Percentiles rank a stretch among this genome's conserved stretches.
Conservation (phyloP, 1,140 invertebrate species). For the Potamilus streckersoni region DNA sequence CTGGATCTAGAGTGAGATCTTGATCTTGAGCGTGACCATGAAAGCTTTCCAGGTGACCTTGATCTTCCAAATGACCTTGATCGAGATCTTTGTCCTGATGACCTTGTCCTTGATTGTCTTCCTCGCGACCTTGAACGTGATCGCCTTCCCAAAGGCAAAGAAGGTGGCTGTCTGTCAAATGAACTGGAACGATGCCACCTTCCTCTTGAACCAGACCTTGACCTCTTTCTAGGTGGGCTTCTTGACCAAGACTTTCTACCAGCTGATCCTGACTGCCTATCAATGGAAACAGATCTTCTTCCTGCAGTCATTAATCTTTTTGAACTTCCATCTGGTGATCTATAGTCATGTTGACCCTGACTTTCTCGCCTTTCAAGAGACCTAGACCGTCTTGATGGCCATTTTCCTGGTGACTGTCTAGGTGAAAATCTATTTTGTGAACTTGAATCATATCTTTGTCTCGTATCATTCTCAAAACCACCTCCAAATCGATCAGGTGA, state of each 20-base stretch:
- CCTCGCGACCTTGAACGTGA: constrained; percentile 12
- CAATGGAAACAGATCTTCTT: neutral
- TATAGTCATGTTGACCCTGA: neutral
- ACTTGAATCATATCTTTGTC: too few relatives aligned
- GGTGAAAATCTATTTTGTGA: too few relatives aligned
- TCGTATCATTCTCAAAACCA: too few relatives aligned
- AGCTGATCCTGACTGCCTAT: too few relatives aligned
- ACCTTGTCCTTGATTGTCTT: neutral
- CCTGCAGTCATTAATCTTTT: constrained; percentile 16
- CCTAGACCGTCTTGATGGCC: neutral
- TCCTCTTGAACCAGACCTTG: constrained; percentile 1
- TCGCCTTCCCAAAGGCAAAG: neutral
- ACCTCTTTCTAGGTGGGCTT: constrained; percentile 13
- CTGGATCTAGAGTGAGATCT: neutral
- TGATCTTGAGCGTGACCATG: constrained; percentile 3
- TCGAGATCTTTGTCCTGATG: neutral
- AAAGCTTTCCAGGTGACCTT: neutral
- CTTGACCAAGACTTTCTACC: too few relatives aligned
- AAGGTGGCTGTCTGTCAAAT: neutral
- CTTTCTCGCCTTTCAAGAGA: neutral
- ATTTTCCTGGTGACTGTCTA: neutral
- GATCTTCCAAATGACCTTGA: neutral
- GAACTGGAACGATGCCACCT: neutral
- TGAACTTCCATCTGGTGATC: constrained; percentile 5
- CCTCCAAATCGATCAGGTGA: too few relatives aligned